Evolutionary conservation across 1,140 invertebrate genomes (phyloP), one percentile per base, ranked within the genome.

Genomic region (Triops cancriformis): DNA sequence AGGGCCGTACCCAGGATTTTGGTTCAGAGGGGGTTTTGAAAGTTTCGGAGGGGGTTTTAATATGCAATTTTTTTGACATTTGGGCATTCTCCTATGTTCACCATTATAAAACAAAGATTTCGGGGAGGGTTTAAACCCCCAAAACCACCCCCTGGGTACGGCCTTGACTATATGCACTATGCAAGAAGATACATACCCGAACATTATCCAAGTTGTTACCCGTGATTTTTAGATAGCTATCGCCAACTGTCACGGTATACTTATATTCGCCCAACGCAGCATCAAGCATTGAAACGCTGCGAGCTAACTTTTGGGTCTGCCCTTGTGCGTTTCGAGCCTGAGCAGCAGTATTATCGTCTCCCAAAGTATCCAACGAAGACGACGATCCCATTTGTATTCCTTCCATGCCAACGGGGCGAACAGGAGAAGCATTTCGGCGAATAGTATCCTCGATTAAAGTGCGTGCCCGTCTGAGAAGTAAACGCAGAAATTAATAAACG

Each of bases 391-490:
- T n/a, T 18, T 78, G 51, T 6, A 64, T n/a, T 12, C 51, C 23
- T 64, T 64, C 80, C 72, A 73, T 73, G 26, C 37, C 75, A 80
- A 90, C 89, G 76, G 90, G 84, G 82, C 93, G 88, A 77, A 95
- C 91, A 73, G 94, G 94, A 31, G 94, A 96, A 79, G 94, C 93
- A 86, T 97, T 96, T 82, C 94, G 90, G 81, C 93, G 89, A 79
- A 97, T 97, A 72, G 94, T 96, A 83, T 96, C 93, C 85, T 95
- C 94, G 82, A 97, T 96, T 82, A 96, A 85, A 84, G 94, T 91
- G 84, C 94, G 95, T 23, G 94, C 94, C 84, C 93, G 91, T 81
- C 94, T 96, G 81, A 26, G 83, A 83, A 78, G 74, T 45, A 80
- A 82, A 76, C 14, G 1, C n/a, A n/a, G n/a, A n/a, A n/a, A n/a